These are phyloP conservation scores for Tetramorium parvispinum DNA, from an alignment of 1,140 invertebrate species.

Conservation along the genomic window DNA sequence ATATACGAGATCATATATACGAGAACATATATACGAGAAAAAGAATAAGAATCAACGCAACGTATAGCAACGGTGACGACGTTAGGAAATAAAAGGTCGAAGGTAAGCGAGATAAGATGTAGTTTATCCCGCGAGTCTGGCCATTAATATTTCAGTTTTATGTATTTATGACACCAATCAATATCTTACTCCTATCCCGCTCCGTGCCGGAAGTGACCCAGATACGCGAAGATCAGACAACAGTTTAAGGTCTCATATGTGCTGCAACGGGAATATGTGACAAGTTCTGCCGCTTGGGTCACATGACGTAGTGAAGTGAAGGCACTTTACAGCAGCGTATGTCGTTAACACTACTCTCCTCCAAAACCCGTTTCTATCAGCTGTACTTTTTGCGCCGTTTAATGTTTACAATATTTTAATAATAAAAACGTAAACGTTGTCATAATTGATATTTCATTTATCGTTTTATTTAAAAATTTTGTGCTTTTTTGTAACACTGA, in stretches of 20 bases:
- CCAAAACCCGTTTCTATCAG: background rate
- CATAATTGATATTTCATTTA: background rate
- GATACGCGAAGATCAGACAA: constrained; percentile 35
- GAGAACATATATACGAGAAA: background rate
- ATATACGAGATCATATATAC: constrained; percentile 9
- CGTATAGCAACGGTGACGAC: background rate
- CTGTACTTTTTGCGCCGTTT: background rate
- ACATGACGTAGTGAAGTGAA: constrained; percentile 12
- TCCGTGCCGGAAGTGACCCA: constrained; percentile 49
- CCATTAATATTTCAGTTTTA: constrained; percentile 53
- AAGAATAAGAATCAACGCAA: constrained; percentile 9
- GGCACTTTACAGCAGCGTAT: background rate
- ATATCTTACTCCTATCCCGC: constrained; percentile 49
- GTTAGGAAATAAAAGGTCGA: constrained; percentile 1
- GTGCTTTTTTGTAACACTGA: background rate
- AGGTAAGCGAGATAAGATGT: constrained; percentile 29
- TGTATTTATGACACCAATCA: constrained; percentile 51
- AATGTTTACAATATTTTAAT: background rate
- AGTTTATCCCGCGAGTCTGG: constrained; percentile 44
- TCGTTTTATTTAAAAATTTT: background rate
- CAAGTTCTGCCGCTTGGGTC: constrained; percentile 39
- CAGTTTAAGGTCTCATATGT: constrained; percentile 42
- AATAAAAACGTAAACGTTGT: background rate
- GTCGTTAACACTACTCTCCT: background rate
- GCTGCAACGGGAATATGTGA: constrained; percentile 43